Conservation (phyloP, 2,797 vertebrate species). For the Danio albolineatus region DNA sequence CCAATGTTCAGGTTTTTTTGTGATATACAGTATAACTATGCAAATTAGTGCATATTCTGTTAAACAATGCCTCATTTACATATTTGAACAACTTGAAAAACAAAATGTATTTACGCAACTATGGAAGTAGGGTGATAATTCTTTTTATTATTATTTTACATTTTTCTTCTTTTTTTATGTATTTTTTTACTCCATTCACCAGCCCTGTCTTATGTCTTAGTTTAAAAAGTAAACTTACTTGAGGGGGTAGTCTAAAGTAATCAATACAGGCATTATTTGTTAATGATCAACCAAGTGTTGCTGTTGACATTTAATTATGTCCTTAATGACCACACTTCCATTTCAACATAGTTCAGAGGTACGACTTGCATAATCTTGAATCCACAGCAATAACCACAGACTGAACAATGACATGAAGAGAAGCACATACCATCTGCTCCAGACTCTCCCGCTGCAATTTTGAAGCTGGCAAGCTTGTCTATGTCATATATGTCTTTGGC, state of each 20-base stretch:
- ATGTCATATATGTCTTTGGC: conserved; percentile 81
- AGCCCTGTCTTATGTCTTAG: not conserved
- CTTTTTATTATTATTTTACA: too few species aligned
- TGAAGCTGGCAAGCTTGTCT: conserved; percentile 80
- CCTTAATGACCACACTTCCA: not conserved
- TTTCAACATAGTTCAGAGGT: conserved; percentile 7
- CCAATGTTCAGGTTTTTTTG: too few species aligned
- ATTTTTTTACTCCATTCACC: too few species aligned
- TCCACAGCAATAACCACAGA: not conserved
- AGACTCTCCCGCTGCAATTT: conserved; percentile 87
- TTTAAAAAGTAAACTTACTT: not conserved
- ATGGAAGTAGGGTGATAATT: too few species aligned
- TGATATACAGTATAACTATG: too few species aligned
- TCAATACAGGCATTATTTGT: not conserved
- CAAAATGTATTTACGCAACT: too few species aligned
- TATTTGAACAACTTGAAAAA: too few species aligned
- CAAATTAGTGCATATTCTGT: too few species aligned
- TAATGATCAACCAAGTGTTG: not conserved
- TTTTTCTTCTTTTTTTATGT: too few species aligned
- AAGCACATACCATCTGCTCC: conserved; percentile 80
- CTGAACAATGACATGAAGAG: not conserved
- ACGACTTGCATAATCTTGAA: not conserved
- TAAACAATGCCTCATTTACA: too few species aligned
- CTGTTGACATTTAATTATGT: not conserved
- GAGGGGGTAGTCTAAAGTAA: not conserved